Base-by-base conservation (phyloP, 2,113 vertebrate genomes). In the Leucopsar rothschildi region DNA sequence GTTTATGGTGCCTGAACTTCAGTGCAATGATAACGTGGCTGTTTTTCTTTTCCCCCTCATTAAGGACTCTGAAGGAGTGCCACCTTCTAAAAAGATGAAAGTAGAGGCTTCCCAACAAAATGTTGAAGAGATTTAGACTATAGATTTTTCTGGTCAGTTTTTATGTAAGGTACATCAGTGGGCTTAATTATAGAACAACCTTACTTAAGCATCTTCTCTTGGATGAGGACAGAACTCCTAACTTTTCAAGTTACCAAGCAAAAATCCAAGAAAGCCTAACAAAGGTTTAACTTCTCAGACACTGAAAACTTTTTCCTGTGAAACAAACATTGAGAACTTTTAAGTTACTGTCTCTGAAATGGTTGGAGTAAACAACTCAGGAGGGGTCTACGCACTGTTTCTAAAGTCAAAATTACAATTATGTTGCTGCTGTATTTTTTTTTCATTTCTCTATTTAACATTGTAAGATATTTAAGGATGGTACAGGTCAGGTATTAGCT, bases 81-180 rank as follows among this genome's bases (percentile, higher is more conserved):
- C 99, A 31, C 98, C 99, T 97, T 98, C 96, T 92, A 99, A 99
- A 98, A 99, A 99, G 97, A 98, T 98, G 98, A 99, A 99, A 98
- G 96, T 98, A 97, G 99, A 99, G 97, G 97, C 98, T 96, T 98
- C 99, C 60, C 98, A 98, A 97, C 99, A 98, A 98, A 99, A 97
- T 92, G 97, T 98, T 78, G 99, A 99, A 93, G 99, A 99, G 97
- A 99, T 99, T 98, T 99, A 99, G 98, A 97, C 95, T 90, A 84
- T 92, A 93, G 61, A 72, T 77, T 92, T 96, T 95, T 73, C 82
- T 91, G 95, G 94, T 98, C 96, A 70, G 82, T 97, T 96, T 93
- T 97, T 97, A 66, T 92, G 91, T 97, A 98, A 97, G 98, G 97
- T 93, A 97, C 97, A 93, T 97, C 97, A 77, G 92, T 97, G 96